phyloP scores from a whole-genome alignment of 2,888 invertebrate genomes.

The Cancer borealis region DNA sequence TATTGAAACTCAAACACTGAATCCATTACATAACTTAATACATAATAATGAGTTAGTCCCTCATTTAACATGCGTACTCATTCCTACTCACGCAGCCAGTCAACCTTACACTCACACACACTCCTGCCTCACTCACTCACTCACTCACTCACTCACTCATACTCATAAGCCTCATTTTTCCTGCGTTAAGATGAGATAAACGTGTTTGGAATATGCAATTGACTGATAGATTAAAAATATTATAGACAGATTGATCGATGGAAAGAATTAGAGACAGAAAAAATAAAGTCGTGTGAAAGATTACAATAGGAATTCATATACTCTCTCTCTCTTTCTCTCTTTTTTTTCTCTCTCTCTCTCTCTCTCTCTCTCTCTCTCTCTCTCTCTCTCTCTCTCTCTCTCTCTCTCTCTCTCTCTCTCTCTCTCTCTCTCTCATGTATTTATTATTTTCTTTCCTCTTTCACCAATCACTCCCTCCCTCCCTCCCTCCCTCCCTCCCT shows the following conservation, averaged over 20 bases:
- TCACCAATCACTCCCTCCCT: not conserved
- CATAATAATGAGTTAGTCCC: conserved; percentile 3
- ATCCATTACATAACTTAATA: not conserved
- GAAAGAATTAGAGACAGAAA: not conserved
- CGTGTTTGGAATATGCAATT: not conserved
- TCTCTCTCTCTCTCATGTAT: not conserved
- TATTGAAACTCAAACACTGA: not conserved
- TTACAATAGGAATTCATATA: too few species aligned
- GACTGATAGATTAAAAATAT: not conserved
- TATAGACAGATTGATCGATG: not conserved
- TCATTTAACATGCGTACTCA: not conserved
- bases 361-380: conserved; percentile 52
- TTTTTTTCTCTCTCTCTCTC: conserved; percentile 39
- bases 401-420: conserved; percentile 33
- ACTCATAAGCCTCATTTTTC: not conserved
- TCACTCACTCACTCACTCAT: not conserved
- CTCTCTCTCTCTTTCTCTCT: conserved; percentile 28
- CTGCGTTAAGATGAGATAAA: not conserved
- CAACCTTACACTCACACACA: not conserved
- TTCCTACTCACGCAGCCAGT: not conserved
- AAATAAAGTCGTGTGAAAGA: too few species aligned
- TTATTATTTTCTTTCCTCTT: not conserved
- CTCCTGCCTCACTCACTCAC: not conserved
- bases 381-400: conserved; percentile 47
- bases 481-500: not conserved